phyloP scores from a whole-genome alignment of 2,797 vertebrate genomes.

The Spinus olivaceus region DNA sequence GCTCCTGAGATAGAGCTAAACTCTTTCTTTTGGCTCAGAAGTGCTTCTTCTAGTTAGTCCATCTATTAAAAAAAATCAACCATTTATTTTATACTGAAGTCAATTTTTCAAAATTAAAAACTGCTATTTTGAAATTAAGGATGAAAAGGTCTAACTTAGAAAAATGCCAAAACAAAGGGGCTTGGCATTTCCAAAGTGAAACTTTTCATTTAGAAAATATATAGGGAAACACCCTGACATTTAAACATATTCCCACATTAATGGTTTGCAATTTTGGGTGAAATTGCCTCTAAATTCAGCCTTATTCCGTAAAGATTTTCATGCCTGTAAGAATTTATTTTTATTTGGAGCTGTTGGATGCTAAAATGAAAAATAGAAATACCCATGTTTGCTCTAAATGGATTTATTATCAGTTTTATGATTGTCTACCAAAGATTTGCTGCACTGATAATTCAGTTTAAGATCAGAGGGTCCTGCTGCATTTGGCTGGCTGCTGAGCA shows the following conservation, averaged over 20 bases:
- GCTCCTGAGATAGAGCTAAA: neutral
- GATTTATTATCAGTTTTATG: neutral
- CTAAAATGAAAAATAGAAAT: neutral
- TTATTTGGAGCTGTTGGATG: neutral
- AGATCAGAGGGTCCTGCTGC: neutral
- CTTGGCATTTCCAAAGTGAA: slow-evolving; percentile 33
- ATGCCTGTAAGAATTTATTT: neutral
- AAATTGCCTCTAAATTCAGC: neutral
- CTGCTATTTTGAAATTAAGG: neutral
- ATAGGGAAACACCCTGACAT: slow-evolving; percentile 3
- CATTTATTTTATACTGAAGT: neutral
- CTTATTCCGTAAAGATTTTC: neutral
- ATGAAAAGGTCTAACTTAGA: neutral
- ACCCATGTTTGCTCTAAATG: accelerated
- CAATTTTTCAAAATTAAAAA: neutral
- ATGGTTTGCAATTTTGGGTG: neutral
- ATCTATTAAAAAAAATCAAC: neutral
- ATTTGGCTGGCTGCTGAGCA: neutral
- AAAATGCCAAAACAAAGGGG: slow-evolving; percentile 17
- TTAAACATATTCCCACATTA: neutral
- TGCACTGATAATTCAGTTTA: neutral
- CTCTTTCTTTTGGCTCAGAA: neutral
- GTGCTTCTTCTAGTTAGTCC: neutral
- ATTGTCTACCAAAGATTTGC: neutral
- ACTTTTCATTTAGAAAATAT: neutral